Base-by-base conservation (phyloP, 2,888 invertebrate species). In the Sclerodermus sp. region DNA sequence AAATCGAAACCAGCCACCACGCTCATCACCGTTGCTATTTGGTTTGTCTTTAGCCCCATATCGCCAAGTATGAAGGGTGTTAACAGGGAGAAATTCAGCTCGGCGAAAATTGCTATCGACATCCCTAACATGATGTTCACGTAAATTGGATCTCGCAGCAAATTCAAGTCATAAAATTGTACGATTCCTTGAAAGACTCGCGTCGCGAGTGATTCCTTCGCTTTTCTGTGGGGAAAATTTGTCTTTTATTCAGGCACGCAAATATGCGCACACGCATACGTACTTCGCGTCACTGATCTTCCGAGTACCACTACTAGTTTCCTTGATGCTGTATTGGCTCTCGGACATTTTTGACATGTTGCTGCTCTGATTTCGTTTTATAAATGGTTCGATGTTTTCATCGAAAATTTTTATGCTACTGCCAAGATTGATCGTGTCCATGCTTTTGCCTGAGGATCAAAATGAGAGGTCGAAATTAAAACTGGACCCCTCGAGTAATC, bases 31-130 rank as follows among this genome's bases (percentile, higher is more conserved):
- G 78, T 80, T 0, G 88, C 87, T 45, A 85, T 86, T 58, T 85
- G 77, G 5, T 78, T 66, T 0, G 83, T 86, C 30, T 80, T 77
- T 61, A 87, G 82, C 16, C 81, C 71, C 78, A 85, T 83, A 60
- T 88, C 88, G 38, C 80, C 81, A 14, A 89, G 74, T 50, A 89
- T 87, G 42, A 88, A 85, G 1, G 88, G 87, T 4, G 86, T 81
- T 42, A 88, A 66, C 12, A 86, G 69, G 0, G 87, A 84, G 68
- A 89, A 89, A 66, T 87, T 88, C 0, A 86, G 81, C 70, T 89
- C 89, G 0, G 86, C 86, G 64, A 87, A 86, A 6, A 86, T 81
- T 1, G 87, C 87, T 31, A 88, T 71, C 0, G 88, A 85, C 71
- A 88, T 78, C 13, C 88, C 88, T 40, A 87, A 50, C 79, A 87